Evolutionary conservation across 2,113 vertebrate species (phyloP).

Genomic region (Corythaixoides concolor): DNA sequence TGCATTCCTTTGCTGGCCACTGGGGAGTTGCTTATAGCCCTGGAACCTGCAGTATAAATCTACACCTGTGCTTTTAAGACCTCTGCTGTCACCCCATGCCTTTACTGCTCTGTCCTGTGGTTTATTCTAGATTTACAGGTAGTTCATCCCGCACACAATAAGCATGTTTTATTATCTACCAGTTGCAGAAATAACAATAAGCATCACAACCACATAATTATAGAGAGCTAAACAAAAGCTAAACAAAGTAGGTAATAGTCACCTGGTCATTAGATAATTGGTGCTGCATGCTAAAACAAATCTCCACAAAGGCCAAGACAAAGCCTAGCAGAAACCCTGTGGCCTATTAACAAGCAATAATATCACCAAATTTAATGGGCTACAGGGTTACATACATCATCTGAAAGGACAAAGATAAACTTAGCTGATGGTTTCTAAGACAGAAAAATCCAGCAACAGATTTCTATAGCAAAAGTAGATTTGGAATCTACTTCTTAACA

Average conservation of each 20-base stretch:
- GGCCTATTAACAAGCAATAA: not conserved
- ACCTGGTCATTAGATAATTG: not conserved
- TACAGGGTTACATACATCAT: not conserved
- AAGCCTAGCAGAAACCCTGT: not conserved
- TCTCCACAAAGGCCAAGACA: not conserved
- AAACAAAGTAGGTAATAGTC: not conserved
- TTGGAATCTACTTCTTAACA: not conserved
- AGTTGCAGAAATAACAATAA: not conserved
- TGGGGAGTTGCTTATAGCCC: not conserved
- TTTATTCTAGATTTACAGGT: not conserved
- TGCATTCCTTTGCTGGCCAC: not conserved
- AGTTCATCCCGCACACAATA: not conserved
- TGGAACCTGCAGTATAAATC: not conserved
- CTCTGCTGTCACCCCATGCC: not conserved
- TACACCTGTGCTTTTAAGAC: fast-evolving
- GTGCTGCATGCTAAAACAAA: not conserved
- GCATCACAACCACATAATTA: not conserved
- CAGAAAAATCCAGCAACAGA: not conserved
- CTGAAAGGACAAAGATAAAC: not conserved
- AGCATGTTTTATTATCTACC: not conserved
- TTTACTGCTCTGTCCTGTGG: not conserved
- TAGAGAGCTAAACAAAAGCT: not conserved
- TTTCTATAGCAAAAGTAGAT: not conserved
- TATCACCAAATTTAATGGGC: not conserved
- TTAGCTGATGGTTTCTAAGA: not conserved